Evolutionary conservation across 2,797 vertebrate species (phyloP), one percentile per base, ranked within the genome.

Genomic region (Aphelocoma californica): DNA sequence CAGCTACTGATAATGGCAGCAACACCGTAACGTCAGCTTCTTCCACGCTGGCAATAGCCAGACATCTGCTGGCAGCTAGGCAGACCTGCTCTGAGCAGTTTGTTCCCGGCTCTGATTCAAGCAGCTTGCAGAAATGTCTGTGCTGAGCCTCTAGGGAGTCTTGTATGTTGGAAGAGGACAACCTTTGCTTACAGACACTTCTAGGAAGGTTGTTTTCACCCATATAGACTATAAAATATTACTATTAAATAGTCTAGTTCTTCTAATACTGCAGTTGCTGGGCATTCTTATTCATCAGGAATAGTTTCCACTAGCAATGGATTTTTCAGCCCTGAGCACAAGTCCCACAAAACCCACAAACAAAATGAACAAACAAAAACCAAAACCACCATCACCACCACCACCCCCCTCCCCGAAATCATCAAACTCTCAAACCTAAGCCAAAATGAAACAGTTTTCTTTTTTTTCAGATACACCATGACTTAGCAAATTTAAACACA

Each of bases 211-310:
- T 75, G 13, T 44, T 79, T 87, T 92, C 57, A 74, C 24, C 11
- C 25, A 57, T 29, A 50, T 4, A 88, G 13, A 40, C 26, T 84
- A 72, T 31, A 80, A 92, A 71, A 74, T 36, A 74, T 40, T 60
- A 58, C 13, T 57, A 56, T 50, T 72, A 67, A n/a, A 14, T 91
- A 90, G 16, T 58, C 25, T 48, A 69, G 29, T 50, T 36, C 75
- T 79, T 83, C 57, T 65, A 77, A 90, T 51, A 62, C 20, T 79
- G 77, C 57, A 86, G 58, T 72, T 95, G 24, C n/a, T 45, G 66
- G 58, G 38, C 31, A 44, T 14, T 69, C 50, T 86, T 31, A 58
- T 62, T 81, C 12, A 62, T 4, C 4, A 34, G 21, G 20, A 69
- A 38, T 6, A 89, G 31, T 10, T 75, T 72, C 70, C 23, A n/a